A percentile compares a stretch with the other conserved stretches of the same genome.
Evolutionary conservation across 2,797 vertebrate genomes (phyloP).

Genomic region (Vireo griseus): DNA sequence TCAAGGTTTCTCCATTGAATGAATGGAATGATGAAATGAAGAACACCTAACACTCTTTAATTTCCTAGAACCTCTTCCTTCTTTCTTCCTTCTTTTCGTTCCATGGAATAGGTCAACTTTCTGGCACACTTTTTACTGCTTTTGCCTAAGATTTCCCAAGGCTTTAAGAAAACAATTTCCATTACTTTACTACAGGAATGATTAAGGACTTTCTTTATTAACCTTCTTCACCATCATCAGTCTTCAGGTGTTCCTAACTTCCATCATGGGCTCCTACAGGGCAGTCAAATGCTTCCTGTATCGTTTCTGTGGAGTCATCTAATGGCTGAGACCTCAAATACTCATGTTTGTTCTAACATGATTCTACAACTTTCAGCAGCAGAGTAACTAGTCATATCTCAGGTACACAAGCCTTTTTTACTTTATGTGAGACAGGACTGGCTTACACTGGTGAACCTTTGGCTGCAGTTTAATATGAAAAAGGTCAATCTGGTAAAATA

Average conservation of each 20-base stretch:
- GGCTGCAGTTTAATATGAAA: background rate
- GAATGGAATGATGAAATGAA: background rate
- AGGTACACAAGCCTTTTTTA: background rate
- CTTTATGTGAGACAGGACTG: background rate
- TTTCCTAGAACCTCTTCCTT: background rate
- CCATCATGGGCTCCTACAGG: background rate
- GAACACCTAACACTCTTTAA: background rate
- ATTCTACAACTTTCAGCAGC: background rate
- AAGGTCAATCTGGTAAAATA: fast-evolving
- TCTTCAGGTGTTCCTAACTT: background rate
- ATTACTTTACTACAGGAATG: background rate
- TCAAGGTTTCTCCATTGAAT: background rate
- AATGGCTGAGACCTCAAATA: background rate
- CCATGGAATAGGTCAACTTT: background rate
- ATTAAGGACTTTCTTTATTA: background rate
- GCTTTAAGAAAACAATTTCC: background rate
- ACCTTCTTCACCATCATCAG: background rate
- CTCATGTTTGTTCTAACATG: background rate
- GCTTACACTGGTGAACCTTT: background rate
- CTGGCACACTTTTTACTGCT: background rate
- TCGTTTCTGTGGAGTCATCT: background rate
- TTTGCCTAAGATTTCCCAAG: background rate
- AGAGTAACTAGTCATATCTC: background rate
- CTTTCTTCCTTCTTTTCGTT: background rate
- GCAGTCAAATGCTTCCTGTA: background rate